Base-by-base conservation (phyloP, 2,888 invertebrate species). In the Nemotelus nigrinus region DNA sequence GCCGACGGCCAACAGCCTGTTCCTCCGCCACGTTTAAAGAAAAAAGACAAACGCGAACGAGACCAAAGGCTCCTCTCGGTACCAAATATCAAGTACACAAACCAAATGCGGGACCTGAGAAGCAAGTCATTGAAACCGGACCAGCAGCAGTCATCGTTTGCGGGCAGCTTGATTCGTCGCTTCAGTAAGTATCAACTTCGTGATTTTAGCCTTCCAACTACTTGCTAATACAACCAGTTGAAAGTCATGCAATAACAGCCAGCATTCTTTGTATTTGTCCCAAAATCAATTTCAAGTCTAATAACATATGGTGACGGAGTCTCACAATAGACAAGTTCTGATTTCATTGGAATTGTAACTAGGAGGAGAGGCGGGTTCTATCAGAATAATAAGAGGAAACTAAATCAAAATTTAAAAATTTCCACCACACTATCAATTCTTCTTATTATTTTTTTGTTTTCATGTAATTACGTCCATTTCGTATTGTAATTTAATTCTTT, bases 141-240 rank as follows among this genome's bases (percentile, higher is more conserved):
- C 81, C 84, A 84, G 70, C 74, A 74, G 48, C 84, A 89, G 82
- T 87, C 89, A 78, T 88, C 92, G 80, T 92, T 93, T 89, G 91
- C 93, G 83, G 92, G 93, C 85, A 92, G 90, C 89, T 89, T 94
- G 83, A 93, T 93, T 89, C 91, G 94, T 87, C 92, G 94, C 90
- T 94, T 94, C 92, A 94, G 95, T 95, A 94, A 95, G 95, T 95
- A 91, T 89, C 87, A 87, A 86, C 84, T 87, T 78, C 78, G 80
- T 67, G 80, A 74, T 77, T 60, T 60, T 60, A 55, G 4, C 6
- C 53, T 53, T 53, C 53, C 53, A 53, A 57, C 57, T 8, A 57
- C 25, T 57, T 25, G 25, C 50, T 7, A 39, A 25, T 45, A 47
- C 7, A 6, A 65, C 7, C 47, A n/a, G 65, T 65, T 8, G 65